Conservation (phyloP, 1,140 invertebrate genomes). For the Steinernema feltiae region DNA sequence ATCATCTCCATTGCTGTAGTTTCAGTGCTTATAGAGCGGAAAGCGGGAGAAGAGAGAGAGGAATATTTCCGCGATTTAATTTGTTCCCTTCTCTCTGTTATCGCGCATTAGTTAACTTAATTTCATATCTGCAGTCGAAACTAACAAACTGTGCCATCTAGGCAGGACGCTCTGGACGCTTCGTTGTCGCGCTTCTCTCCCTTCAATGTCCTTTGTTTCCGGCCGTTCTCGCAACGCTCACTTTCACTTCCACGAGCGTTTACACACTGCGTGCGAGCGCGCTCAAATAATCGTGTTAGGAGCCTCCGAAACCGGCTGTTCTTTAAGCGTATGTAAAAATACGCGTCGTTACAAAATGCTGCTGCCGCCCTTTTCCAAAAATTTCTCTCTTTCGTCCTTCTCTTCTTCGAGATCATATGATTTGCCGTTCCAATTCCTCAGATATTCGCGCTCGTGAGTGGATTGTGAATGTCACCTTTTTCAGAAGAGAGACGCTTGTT, state of each 20-base stretch:
- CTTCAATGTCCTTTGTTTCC: background rate
- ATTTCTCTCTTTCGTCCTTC: no score
- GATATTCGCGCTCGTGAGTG: no score
- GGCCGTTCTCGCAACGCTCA: background rate
- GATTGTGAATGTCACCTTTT: no score
- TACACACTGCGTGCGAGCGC: background rate
- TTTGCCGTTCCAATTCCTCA: background rate
- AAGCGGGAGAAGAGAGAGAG: no score
- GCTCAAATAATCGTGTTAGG: conserved; percentile 12
- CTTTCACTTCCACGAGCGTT: background rate
- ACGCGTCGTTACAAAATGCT: background rate
- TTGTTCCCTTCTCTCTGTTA: background rate
- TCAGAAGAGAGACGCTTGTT: background rate
- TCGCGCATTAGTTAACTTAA: background rate
- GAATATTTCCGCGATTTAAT: background rate
- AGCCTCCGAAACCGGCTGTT: background rate
- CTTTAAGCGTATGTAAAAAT: conserved; percentile 2
- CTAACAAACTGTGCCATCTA: no score
- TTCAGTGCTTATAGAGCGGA: no score
- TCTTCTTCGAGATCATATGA: background rate
- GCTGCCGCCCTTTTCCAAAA: background rate
- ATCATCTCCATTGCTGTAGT: no score
- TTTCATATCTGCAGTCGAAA: background rate
- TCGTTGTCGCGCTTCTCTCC: background rate
- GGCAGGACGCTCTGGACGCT: background rate